A percentile compares a stretch with the other conserved stretches of the same genome.
These are phyloP conservation scores for Magallana gigas DNA, from an alignment of 1,140 invertebrate genomes.

Conservation along the genomic window DNA sequence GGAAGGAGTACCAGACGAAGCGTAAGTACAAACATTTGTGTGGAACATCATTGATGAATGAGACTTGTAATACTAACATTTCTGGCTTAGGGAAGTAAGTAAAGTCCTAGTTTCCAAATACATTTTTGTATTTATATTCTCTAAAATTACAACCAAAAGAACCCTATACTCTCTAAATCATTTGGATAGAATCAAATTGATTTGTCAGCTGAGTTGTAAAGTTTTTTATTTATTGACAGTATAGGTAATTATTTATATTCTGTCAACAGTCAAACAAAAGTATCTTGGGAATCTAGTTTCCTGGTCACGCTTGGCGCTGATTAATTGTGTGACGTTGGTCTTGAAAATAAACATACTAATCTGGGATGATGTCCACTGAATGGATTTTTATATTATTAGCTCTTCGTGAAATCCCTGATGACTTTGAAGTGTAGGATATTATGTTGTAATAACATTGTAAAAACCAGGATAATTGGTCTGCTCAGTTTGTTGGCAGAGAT, in stretches of 20 bases:
- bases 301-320: neutral
- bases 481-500: neutral
- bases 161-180: too few species aligned
- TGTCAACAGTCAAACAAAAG: too few species aligned
- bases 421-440: constrained; percentile 28
- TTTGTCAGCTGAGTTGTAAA: too few species aligned
- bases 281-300: neutral
- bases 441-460: constrained; percentile 17
- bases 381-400: constrained; percentile 13
- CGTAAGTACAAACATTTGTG: neutral
- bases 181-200: too few species aligned
- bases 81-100: too few species aligned
- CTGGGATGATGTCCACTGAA: neutral
- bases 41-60: neutral
- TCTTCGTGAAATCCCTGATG: constrained; percentile 28
- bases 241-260: too few species aligned
- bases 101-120: too few species aligned
- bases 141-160: too few species aligned
- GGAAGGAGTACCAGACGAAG: constrained; percentile 6
- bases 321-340: constrained; percentile 5
- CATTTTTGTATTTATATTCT: too few species aligned
- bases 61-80: neutral
- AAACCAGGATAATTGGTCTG: constrained; percentile 27
- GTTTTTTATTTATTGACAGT: too few species aligned
- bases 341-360: neutral